A percentile compares a stretch with the other conserved stretches of the same genome.
Conservation (phyloP, 2,113 vertebrate species). For the Anser brachyrhynchus region DNA sequence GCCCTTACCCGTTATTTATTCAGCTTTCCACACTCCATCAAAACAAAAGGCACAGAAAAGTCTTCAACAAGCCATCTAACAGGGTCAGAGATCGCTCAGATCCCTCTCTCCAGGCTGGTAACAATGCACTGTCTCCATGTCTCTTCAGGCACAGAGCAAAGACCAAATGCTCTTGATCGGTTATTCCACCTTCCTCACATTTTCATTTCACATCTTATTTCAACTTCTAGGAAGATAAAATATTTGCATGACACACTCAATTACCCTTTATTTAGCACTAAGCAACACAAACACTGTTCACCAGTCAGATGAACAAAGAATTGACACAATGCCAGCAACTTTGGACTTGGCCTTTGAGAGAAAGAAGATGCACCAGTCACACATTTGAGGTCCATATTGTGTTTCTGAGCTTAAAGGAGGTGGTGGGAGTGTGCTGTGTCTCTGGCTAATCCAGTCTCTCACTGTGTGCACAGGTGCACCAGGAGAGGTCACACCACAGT, state of each 20-base stretch:
- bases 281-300: accelerated
- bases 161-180: background rate
- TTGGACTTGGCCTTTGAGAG: background rate
- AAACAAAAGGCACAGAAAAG: background rate
- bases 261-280: background rate
- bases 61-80: background rate
- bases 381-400: background rate
- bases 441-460: background rate
- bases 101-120: background rate
- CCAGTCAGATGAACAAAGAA: background rate
- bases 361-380: background rate
- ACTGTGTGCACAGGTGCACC: accelerated
- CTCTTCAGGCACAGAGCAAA: background rate
- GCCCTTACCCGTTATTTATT: background rate
- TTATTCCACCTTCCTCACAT: background rate
- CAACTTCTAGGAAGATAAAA: background rate
- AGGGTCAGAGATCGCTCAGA: background rate
- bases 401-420: background rate
- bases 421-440: background rate
- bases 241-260: accelerated
- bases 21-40: background rate
- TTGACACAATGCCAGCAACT: accelerated
- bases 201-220: background rate
- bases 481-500: background rate
- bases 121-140: background rate